Conservation (phyloP, 2,113 vertebrate genomes). For the Atrichornis clamosus region DNA sequence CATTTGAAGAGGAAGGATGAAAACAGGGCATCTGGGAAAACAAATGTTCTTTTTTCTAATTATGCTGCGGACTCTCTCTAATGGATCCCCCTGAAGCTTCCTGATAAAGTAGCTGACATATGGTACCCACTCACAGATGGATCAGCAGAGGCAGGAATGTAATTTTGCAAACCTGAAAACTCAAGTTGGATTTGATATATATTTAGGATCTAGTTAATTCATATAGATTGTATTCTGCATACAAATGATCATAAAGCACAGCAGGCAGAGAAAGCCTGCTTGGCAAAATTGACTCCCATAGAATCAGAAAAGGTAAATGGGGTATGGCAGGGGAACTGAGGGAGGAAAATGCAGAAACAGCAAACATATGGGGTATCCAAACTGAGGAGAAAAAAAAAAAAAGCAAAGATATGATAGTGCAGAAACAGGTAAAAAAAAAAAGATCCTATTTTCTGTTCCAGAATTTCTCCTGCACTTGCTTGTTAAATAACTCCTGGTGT, state of each 20-base stretch:
- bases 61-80: slow-evolving; percentile 37
- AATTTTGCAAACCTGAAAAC: slow-evolving; percentile 45
- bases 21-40: slow-evolving; percentile 65
- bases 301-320: slow-evolving; percentile 22
- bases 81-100: slow-evolving; percentile 63
- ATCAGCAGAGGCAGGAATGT: slow-evolving; percentile 43
- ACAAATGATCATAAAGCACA: slow-evolving; percentile 31
- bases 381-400: neutral
- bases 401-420: neutral
- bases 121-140: slow-evolving; percentile 54
- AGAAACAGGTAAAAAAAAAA: neutral
- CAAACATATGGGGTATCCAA: neutral
- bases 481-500: slow-evolving; percentile 9
- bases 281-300: neutral
- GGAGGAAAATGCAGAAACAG: slow-evolving; percentile 13
- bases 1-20: slow-evolving; percentile 46
- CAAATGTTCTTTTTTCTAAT: slow-evolving; percentile 70
- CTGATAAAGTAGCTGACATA: slow-evolving; percentile 64
- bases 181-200: slow-evolving; percentile 46
- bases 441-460: neutral
- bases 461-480: neutral
- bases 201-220: slow-evolving; percentile 50
- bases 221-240: slow-evolving; percentile 18
- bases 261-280: neutral
- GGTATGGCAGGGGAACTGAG: neutral